Base-by-base conservation (phyloP, 2,888 invertebrate genomes). In the Galeruca laticollis region DNA sequence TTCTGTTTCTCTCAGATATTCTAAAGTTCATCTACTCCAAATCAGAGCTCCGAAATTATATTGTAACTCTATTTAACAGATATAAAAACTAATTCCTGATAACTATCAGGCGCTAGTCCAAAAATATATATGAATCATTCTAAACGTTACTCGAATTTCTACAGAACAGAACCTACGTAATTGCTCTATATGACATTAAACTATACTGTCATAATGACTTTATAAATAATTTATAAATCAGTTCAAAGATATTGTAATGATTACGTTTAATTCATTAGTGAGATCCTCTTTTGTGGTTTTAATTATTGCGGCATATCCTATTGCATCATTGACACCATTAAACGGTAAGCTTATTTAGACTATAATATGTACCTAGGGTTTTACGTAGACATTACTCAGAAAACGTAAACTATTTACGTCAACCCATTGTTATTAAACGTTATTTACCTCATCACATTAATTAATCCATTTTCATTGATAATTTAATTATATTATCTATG, bases 301-400 rank as follows among this genome's bases (percentile, higher is more conserved):
- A 33, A 57, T 65, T 49, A 20, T 56, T 18, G 33, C 57, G 43
- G 18, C 47, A 57, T 31, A 52, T 65, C 57, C 65, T 21, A 37
- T 66, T 59, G 31, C 51, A 59, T 59, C 66, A 51, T 15, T 20
- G 43, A 51, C 51, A 51, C 59, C 59, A 51, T 66, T 66, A 59
- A 66, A 66, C 37, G 66, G 66, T 66, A 40, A 59, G 66, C 54
- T 5, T 31, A 31, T 31, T 31, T 31, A 54, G 26, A 31, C 54
- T 31, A 26, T 26, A n/a, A 49, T 10, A 15, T 49, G 21, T 21
- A 21, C 21, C 11, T 52, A 52, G 52, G 52, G 52, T 13, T 21
- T 21, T 52, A 54, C 31, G 54, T 26, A 31, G n/a, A 31, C 31
- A 15, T 57, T 57, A 35, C 35, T 18, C 35, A 57, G 35, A 57